These are phyloP conservation scores for Chroicocephalus ridibundus DNA, from an alignment of 2,113 vertebrate species.

Conservation along the genomic window DNA sequence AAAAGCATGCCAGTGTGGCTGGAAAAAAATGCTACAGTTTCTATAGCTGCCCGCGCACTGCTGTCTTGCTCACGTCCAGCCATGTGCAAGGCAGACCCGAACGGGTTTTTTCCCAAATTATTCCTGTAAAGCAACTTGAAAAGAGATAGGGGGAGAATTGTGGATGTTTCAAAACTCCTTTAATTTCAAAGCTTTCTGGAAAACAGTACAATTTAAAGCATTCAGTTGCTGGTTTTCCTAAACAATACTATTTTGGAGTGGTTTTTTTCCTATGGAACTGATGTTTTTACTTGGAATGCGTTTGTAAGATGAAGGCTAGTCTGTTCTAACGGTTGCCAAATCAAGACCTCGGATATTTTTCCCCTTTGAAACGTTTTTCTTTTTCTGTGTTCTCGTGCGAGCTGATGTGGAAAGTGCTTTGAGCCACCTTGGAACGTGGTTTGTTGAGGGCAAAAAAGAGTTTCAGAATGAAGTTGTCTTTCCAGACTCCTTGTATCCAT, in stretches of 20 bases:
- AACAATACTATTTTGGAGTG: background rate
- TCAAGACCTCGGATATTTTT: background rate
- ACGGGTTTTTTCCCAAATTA: background rate
- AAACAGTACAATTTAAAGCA: background rate
- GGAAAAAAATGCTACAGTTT: background rate
- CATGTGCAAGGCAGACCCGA: background rate
- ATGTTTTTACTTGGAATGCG: background rate
- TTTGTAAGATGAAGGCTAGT: background rate
- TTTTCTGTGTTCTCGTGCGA: background rate
- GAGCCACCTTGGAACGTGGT: background rate
- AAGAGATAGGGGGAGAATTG: background rate
- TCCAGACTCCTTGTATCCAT: background rate
- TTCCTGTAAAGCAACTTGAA: background rate
- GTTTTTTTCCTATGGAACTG: background rate
- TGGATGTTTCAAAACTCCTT: background rate
- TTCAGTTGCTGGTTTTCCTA: background rate
- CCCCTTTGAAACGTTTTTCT: background rate
- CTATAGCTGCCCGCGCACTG: background rate
- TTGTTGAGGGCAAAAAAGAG: background rate
- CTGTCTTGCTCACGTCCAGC: background rate
- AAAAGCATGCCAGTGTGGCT: background rate
- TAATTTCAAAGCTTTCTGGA: conserved; percentile 19
- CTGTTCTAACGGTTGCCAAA: background rate
- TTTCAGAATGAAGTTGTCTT: background rate
- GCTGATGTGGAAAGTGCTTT: background rate